Evolutionary conservation across 2,797 vertebrate species (phyloP).

Genomic region (Muscicapa striata): DNA sequence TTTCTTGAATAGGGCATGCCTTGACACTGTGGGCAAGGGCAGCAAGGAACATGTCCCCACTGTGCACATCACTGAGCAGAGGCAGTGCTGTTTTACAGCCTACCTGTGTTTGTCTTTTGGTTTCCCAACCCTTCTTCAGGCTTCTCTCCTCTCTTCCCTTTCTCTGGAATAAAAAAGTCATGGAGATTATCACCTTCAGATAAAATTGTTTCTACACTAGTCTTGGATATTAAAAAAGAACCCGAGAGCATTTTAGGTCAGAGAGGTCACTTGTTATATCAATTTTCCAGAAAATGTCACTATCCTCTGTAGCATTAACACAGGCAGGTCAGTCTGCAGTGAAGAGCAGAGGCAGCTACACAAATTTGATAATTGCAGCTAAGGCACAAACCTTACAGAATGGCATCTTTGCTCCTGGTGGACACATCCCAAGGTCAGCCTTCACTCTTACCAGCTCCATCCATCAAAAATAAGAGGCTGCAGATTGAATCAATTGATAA

Average conservation of each 20-base stretch:
- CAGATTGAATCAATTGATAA: slow-evolving; percentile 1
- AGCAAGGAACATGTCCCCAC: not conserved
- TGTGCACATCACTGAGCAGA: not conserved
- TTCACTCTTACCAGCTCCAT: not conserved
- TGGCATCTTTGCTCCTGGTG: not conserved
- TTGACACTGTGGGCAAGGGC: not conserved
- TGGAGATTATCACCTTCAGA: not conserved
- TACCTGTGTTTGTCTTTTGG: not conserved
- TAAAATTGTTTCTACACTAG: not conserved
- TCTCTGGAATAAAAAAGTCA: not conserved
- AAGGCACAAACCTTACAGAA: not conserved
- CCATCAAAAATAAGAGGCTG: slow-evolving; percentile 25
- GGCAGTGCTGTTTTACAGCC: not conserved
- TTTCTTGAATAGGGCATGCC: not conserved
- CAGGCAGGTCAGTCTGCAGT: not conserved
- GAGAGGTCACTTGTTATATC: not conserved
- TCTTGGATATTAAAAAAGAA: not conserved
- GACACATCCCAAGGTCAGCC: slow-evolving; percentile 3
- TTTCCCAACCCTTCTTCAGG: not conserved
- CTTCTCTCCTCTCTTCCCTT: not conserved
- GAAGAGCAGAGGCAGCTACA: not conserved
- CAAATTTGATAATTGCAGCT: not conserved
- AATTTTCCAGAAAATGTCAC: not conserved
- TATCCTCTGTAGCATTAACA: not conserved
- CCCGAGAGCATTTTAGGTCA: not conserved